Evolutionary conservation across 2,113 vertebrate species (phyloP).

Genomic region (Thamnophis sirtalis): DNA sequence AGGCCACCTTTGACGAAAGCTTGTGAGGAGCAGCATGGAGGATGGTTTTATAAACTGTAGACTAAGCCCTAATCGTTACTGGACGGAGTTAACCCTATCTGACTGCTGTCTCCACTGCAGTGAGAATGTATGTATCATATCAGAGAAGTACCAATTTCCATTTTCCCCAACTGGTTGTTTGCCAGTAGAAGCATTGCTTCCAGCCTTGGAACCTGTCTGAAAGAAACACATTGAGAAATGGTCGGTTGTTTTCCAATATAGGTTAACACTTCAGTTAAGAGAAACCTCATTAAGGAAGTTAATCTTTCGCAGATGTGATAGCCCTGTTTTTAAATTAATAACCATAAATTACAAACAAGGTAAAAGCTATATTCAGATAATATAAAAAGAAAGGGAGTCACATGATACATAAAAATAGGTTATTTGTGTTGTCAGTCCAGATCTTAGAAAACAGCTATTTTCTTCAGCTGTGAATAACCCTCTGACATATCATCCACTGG

Average conservation of each 20-base stretch:
- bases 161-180: not conserved
- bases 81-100: too few species aligned
- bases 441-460: conserved; percentile 22
- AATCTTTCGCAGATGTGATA: not conserved
- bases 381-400: not conserved
- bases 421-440: not conserved
- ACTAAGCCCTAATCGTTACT: too few species aligned
- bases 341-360: not conserved
- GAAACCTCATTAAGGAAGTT: not conserved
- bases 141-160: too few species aligned
- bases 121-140: too few species aligned
- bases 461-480: conserved; percentile 24
- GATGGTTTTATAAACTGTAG: too few species aligned
- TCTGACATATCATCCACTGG: conserved; percentile 15
- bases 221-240: not conserved
- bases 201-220: not conserved
- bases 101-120: too few species aligned
- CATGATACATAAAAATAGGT: not conserved
- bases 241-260: not conserved
- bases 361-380: not conserved
- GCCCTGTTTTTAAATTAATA: not conserved
- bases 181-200: not conserved
- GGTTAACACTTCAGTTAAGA: not conserved
- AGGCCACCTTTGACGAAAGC: too few species aligned
- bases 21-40: too few species aligned